Base-by-base conservation (phyloP, 1,140 invertebrate species). In the Ceratina japonica region DNA sequence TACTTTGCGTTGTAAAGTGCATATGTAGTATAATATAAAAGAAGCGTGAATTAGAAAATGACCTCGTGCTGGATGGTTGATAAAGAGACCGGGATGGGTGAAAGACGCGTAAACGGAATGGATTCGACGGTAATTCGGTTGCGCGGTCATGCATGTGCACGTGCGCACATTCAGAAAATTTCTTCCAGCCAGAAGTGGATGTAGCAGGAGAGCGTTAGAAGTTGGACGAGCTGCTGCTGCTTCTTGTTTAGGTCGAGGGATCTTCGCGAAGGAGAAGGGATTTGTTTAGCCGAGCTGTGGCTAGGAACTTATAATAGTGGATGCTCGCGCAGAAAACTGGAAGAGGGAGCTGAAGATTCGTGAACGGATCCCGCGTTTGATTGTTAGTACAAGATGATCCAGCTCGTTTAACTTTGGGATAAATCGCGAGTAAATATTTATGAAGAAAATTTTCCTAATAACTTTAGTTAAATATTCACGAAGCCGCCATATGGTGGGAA, bases 61-160 rank as follows among this genome's bases (percentile, higher is more conserved):
- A 44, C 10, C 37, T 44, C 10, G 37, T 7, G 37, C 37, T 2
- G 3, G 37, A 44, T 10, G 37, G 37, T 44, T 44, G 37, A 44
- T 44, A 13, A 18, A 22, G 20, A 59, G n/a, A n/a, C n/a, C 8
- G 24, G 22, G 10, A 24, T 12, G 20, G 20, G 12, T 22, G 22
- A 5, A n/a, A n/a, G n/a, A 59, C 58, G 20, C 13, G 8, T 59
- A 22, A 5, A 59, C 13, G 13, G 58, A 15, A 59, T 12, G 20
- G 58, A 59, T 59, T 24, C 13, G 20, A 24, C 22, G 20, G 58
- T 59, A 59, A 59, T 59, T 59, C 20, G 58, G 10, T 59, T 59
- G 58, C 22, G 20, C 58, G 58, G 10, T 59, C 58, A 24, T 59
- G 58, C 58, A 24, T 59, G 58, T 59, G 58, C 58, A 59, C 58